Base-by-base conservation (phyloP, 2,113 vertebrate genomes). In the Poecile atricapillus region DNA sequence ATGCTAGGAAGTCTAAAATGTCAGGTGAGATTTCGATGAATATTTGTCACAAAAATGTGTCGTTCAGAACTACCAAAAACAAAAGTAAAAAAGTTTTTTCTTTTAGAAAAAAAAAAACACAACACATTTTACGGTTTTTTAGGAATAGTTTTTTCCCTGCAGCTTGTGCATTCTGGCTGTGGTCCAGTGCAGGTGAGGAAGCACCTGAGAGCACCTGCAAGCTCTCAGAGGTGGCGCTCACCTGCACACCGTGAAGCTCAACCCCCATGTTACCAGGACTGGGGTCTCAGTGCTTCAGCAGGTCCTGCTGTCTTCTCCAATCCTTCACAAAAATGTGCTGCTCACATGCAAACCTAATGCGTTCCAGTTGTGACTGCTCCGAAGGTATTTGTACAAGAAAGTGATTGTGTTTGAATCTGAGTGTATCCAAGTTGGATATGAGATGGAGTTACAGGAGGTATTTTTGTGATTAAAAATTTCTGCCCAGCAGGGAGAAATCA, bases 381-480 rank as follows among this genome's bases (percentile, higher is more conserved):
- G 10, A 74, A 93, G 56, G 47, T 70, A 41, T 74, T 91, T 86
- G 71, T 95, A 58, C 43, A 90, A 49, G 60, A 87, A 56, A 90
- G 76, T 10, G 43, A n/a, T 70, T 69, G 68, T 83, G 56, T 50
- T 58, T 10, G 4, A 59, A 63, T 37, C 93, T 67, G 63, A 90
- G 46, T 41, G 47, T 60, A 59, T 47, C 44, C 43, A 41, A 37
- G 28, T 6, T 94, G 80, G 37, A 77, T 87, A 91, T 15, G 43
- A 86, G 43, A 23, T 78, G 83, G 49, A 62, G 85, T 91, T 97
- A 81, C 14, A 64, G 49, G 68, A 83, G 52, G 37, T 78, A 69
- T 93, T 97, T 96, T 87, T 87, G 47, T 89, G 84, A 91, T 96
- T 90, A 87, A 89, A 90, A 96, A 83, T 92, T 85, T 94, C 95